phyloP scores from a whole-genome alignment of 1,140 invertebrate genomes.

The Prorops nasuta region DNA sequence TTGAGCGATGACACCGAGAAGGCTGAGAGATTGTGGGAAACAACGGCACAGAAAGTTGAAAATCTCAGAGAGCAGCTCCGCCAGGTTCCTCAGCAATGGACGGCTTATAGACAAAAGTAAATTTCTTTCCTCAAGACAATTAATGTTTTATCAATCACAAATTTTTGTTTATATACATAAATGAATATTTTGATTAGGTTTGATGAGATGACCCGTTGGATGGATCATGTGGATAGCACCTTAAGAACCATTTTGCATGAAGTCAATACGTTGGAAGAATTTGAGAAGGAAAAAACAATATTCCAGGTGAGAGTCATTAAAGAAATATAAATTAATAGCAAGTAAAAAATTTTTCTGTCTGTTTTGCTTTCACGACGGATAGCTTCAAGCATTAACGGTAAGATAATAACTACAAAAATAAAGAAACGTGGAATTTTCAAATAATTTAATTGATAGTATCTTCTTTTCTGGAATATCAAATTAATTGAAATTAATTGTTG shows the following conservation, averaged over 20 bases:
- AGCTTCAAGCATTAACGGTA: conserved; percentile 45
- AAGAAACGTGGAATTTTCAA: conserved; percentile 6
- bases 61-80: conserved; percentile 74
- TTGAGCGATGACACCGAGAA: conserved; percentile 66
- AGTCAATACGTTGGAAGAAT: conserved; percentile 81
- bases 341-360: neutral
- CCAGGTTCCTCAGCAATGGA: conserved; percentile 88
- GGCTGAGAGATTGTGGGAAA: conserved; percentile 73
- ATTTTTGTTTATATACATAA: neutral
- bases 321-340: conserved; percentile 7
- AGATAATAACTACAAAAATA: conserved; percentile 14
- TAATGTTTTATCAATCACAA: conserved; percentile 5
- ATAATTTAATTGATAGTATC: conserved; percentile 2
- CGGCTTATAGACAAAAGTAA: conserved; percentile 76
- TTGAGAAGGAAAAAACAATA: conserved; percentile 81
- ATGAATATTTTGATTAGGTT: conserved; percentile 58
- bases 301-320: conserved; percentile 76
- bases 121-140: conserved; percentile 11
- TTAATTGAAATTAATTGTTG: neutral
- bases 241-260: conserved; percentile 81
- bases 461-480: neutral
- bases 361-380: conserved; percentile 18
- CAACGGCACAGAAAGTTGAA: conserved; percentile 69
- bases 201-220: conserved; percentile 83
- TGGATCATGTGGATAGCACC: conserved; percentile 82